Base-by-base conservation (phyloP, 2,888 invertebrate species). In the Drosophila tripunctata region DNA sequence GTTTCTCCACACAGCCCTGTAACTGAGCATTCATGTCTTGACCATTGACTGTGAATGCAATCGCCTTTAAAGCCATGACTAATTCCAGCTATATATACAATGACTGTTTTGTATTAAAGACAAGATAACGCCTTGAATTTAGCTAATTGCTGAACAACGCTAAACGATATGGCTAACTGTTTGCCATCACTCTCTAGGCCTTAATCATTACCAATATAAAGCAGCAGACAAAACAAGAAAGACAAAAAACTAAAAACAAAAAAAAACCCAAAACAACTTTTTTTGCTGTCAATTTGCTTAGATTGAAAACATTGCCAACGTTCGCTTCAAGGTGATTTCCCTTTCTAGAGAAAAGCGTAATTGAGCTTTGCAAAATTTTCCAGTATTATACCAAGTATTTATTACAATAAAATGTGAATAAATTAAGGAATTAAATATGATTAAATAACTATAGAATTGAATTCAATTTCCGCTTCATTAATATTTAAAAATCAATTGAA, bases 141-240 rank as follows among this genome's bases (percentile, higher is more conserved):
- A 38, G 50, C 50, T 50, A 50, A 50, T 50, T 50, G 50, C 24
- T 36, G 38, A n/a, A n/a, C n/a, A n/a, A n/a, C 27, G 50, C 50
- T 50, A 50, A 50, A 38, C 48, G 48, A 48, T 22, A 35, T 36
- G 48, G 48, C 48, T 48, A 48, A 48, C 27, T 38, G 50, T 19
- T n/a, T 7, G 22, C n/a, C 31, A 45, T 10, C 8, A 10, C 8
- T 31, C 45, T 45, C 33, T 27, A 19, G 27, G 50, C 27, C 38
- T 38, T 38, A 36, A 50, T 48, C 48, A 48, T 36, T 48, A 2
- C 48, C 48, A 24, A 48, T 48, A 48, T 31, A 31, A 12, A 31
- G 5, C 27, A 27, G 27, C 27, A 27, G 27, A 27, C 27, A 10
- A 10, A 27, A 3, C 7, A 8, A 10, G 27, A 27, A 27, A n/a